Evolutionary conservation across 1,140 invertebrate species (phyloP).

Genomic region (Babylonia areolata): DNA sequence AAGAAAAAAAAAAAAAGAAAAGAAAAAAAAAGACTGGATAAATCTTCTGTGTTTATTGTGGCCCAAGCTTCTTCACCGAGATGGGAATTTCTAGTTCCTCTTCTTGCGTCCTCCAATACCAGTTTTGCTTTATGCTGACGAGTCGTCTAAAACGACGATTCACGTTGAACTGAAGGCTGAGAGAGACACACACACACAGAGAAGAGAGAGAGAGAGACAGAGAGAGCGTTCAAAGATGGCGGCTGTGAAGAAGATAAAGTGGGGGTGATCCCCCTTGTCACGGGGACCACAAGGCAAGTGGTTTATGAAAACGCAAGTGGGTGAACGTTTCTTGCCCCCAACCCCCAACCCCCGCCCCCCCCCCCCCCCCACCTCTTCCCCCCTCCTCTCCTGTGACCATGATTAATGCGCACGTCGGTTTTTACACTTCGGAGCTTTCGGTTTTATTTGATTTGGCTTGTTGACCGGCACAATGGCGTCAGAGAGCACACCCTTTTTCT

Average conservation of each 20-base stretch:
- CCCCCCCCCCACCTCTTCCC: no score
- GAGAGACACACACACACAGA: background rate
- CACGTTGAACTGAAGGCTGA: background rate
- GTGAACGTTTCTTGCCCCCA: background rate
- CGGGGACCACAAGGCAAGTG: background rate
- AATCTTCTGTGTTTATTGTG: conserved; percentile 23
- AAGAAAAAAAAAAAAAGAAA: background rate
- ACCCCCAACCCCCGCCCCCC: no score
- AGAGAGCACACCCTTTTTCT: background rate
- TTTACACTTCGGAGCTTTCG: background rate
- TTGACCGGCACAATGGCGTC: no score
- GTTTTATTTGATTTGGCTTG: conserved; percentile 9
- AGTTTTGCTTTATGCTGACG: conserved; percentile 29
- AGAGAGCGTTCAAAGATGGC: conserved; percentile 9
- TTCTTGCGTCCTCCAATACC: background rate
- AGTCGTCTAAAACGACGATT: conserved; percentile 27
- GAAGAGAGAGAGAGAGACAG: no score
- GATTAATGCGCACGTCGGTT: conserved; percentile 7
- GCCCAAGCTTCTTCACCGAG: background rate
- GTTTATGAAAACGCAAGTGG: conserved; percentile 11
- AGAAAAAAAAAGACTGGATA: background rate
- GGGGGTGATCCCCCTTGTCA: background rate
- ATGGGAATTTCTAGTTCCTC: conserved; percentile 25
- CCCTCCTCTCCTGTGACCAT: background rate
- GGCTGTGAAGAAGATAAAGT: background rate